A percentile compares a stretch with the other conserved stretches of the same genome.
phyloP scores from a whole-genome alignment of 2,888 invertebrate species.

The Nomada fabriciana region DNA sequence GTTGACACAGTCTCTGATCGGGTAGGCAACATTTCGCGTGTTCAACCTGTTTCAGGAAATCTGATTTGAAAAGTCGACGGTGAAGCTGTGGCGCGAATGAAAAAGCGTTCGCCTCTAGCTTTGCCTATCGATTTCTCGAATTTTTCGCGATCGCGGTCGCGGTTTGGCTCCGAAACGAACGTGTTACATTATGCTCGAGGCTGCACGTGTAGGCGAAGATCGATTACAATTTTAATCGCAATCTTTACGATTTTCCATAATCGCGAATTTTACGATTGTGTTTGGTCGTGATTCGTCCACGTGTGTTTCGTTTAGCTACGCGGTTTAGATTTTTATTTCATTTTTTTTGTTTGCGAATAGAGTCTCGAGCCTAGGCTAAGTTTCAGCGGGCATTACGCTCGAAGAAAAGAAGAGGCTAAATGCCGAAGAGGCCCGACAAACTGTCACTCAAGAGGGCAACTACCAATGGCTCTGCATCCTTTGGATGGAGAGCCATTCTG shows the following conservation, averaged over 20 bases:
- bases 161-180: neutral
- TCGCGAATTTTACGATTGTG: neutral
- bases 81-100: neutral
- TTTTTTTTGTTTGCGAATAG: neutral
- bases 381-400: slow-evolving; percentile 3
- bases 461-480: slow-evolving; percentile 11
- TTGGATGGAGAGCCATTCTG: neutral
- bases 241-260: neutral
- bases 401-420: slow-evolving; percentile 6
- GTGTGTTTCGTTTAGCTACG: neutral
- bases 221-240: neutral
- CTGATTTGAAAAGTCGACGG: neutral
- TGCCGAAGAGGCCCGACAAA: slow-evolving; percentile 15
- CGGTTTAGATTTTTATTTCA: neutral
- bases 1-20: slow-evolving; percentile 12
- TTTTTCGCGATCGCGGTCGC: neutral
- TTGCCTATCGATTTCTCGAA: neutral
- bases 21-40: slow-evolving; percentile 4
- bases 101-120: neutral
- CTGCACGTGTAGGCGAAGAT: neutral
- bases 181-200: neutral
- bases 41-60: slow-evolving; percentile 22
- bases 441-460: slow-evolving; percentile 11
- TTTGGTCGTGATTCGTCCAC: neutral
- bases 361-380: slow-evolving; percentile 5